Conservation (phyloP, 2,797 vertebrate species). For the Chromobotia macracanthus region DNA sequence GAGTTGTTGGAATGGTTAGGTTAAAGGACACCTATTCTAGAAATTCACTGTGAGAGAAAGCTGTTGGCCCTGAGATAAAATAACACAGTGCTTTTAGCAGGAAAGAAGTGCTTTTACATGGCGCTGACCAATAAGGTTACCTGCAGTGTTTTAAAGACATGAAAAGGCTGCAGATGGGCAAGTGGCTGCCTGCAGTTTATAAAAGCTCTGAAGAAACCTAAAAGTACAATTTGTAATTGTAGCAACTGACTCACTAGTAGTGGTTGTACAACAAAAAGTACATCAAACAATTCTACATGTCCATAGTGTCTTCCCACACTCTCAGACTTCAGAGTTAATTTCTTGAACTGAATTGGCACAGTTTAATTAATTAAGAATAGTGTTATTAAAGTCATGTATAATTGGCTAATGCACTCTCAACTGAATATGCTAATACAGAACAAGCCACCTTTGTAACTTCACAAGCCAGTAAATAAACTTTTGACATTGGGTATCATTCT, state of each 20-base stretch:
- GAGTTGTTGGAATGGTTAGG: constrained; percentile 20
- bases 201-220: constrained; percentile 9
- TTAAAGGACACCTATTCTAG: constrained; percentile 19
- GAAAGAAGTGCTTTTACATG: constrained; percentile 32
- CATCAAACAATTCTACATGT: background rate
- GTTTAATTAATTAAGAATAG: constrained; percentile 4
- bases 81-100: constrained; percentile 31
- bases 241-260: background rate
- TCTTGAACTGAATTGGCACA: background rate
- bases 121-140: constrained; percentile 32
- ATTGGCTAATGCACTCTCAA: background rate
- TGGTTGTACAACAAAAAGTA: constrained; percentile 13
- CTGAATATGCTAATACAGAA: constrained; percentile 10
- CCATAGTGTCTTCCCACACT: background rate
- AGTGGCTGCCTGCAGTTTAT: constrained; percentile 34
- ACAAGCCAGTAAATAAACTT: background rate
- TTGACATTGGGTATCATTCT: background rate
- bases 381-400: background rate
- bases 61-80: constrained; percentile 30
- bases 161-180: constrained; percentile 28
- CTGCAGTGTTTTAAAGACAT: constrained; percentile 22
- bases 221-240: constrained; percentile 31
- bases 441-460: background rate
- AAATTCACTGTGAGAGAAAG: constrained; percentile 1
- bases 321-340: background rate